Evolutionary conservation across 1,140 invertebrate species (phyloP), one percentile per base, ranked within the genome.

Genomic region (Goniozus legneri): DNA sequence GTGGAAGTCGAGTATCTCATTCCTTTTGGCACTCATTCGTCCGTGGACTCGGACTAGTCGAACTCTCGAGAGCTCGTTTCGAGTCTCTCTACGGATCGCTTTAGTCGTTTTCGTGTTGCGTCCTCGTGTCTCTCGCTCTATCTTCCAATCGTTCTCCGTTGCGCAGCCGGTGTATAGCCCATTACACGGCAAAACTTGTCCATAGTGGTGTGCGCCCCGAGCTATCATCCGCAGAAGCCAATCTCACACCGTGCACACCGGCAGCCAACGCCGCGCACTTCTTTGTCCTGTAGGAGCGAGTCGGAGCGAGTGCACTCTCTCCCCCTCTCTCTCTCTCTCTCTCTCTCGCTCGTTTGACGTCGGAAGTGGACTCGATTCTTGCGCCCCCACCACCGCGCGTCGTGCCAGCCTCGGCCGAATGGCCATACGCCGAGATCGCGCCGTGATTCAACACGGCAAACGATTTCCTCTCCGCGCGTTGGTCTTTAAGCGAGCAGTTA

Each of bases 201-300:
- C 59, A 60, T 62, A 64, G 63, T 54, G 64, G 54, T 57, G n/a
- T n/a, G 44, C 18, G 44, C 48, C 69, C 58, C 41, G 55, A 65
- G 65, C 69, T 71, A 75, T 71, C 72, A 69, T 65, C 62, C 60
- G 56, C 67, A 69, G 68, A 69, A 71, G 67, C 71, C 66, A 67
- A 73, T 69, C 61, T 67, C 64, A 65, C 63, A 60, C 64, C 48
- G 58, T 53, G n/a, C n/a, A n/a, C n/a, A 60, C 61, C 47, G 24
- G 4, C 10, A 10, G 24, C 24, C 24, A 57, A 64, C 60, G 58
- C 54, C 46, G 52, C 50, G 35, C 38, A 44, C 43, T 45, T 34
- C 55, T 59, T 59, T 59, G 56, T 58, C 37, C 51, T 32, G 14
- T 35, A 31, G 32, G 40, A 49, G 44, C 36, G 21, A 27, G 14